Conservation (phyloP, 2,888 invertebrate genomes). For the Napeogenes sylphis region DNA sequence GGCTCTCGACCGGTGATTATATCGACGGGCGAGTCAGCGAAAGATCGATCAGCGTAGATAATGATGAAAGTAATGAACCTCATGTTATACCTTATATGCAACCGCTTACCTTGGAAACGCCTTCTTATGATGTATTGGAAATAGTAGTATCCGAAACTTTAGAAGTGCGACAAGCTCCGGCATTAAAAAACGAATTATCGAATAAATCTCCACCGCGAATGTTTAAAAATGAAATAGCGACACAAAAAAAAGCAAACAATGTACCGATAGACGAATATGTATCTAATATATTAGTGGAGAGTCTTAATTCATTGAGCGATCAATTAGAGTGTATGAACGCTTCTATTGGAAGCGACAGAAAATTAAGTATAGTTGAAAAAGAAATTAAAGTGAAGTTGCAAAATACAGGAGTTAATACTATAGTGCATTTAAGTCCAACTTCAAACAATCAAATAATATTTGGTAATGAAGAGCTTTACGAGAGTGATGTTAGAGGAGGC, state of each 20-base stretch:
- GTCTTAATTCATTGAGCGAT: conserved; percentile 69
- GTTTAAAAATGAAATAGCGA: conserved; percentile 31
- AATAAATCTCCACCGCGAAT: conserved; percentile 28
- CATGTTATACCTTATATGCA: conserved; percentile 41
- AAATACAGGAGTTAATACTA: conserved; percentile 69
- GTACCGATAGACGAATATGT: conserved; percentile 72
- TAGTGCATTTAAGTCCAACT: conserved; percentile 70
- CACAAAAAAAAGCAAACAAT: conserved; percentile 33
- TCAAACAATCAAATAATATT: conserved; percentile 72
- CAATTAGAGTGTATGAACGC: conserved; percentile 67
- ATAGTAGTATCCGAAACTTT: conserved; percentile 67
- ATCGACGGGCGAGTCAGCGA: conserved; percentile 45
- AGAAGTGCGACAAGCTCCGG: conserved; percentile 36
- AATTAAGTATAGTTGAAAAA: conserved; percentile 68
- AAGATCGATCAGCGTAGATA: conserved; percentile 39
- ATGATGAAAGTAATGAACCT: conserved; percentile 39
- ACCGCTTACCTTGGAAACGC: conserved; percentile 43
- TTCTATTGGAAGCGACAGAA: conserved; percentile 56
- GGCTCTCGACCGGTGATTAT: conserved; percentile 34
- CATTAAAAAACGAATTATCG: conserved; percentile 29
- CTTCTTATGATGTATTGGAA: conserved; percentile 62
- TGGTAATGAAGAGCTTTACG: conserved; percentile 65
- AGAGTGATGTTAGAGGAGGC: conserved; percentile 43
- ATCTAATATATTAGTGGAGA: conserved; percentile 72
- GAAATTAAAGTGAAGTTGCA: conserved; percentile 73